Conservation (phyloP, 2,797 vertebrate species). For the Eleutherodactylus coqui region DNA sequence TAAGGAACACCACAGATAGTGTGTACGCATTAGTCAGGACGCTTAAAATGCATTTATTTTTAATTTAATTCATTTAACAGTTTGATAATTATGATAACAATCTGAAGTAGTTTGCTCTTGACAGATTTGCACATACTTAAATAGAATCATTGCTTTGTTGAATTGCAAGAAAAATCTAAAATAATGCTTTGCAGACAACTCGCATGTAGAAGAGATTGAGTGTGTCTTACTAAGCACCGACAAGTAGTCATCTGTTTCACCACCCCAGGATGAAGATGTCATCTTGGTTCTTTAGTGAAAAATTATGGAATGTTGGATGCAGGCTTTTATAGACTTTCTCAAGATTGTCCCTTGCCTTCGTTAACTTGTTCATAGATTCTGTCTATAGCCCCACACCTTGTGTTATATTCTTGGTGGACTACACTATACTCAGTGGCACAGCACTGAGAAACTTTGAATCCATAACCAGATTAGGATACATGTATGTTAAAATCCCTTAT, state of each 20-base stretch:
- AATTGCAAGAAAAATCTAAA: neutral
- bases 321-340: conserved; percentile 1
- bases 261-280: neutral
- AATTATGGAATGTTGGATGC: conserved; percentile 28
- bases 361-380: neutral
- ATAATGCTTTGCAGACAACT: neutral
- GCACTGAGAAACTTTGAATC: neutral
- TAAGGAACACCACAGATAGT: neutral
- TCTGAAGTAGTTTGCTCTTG: neutral
- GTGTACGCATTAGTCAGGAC: neutral
- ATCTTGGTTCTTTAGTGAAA: neutral
- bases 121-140: neutral
- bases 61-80: neutral
- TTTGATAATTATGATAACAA: neutral
- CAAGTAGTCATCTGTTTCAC: neutral
- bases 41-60: neutral
- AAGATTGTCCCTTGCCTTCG: neutral
- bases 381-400: conserved; percentile 32
- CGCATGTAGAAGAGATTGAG: neutral
- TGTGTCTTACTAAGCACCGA: neutral
- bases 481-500: neutral
- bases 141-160: neutral
- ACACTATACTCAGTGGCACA: neutral
- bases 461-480: neutral
- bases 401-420: conserved; percentile 1